A percentile compares a stretch with the other conserved stretches of the same genome.
phyloP scores from a whole-genome alignment of 1,140 invertebrate genomes.

The Penaeus chinensis region DNA sequence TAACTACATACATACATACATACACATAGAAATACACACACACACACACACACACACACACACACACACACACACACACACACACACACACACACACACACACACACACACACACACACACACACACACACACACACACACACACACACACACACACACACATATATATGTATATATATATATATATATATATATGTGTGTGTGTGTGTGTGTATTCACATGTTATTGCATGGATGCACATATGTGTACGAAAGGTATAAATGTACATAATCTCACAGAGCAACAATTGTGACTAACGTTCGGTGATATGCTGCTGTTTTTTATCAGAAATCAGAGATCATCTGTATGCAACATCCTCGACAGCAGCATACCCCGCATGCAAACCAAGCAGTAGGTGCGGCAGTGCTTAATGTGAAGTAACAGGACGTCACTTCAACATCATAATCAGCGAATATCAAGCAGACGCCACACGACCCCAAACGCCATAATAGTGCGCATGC shows the following conservation, averaged over 20 bases:
- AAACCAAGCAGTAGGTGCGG: too few species aligned
- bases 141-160: background rate
- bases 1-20: background rate
- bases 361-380: too few species aligned
- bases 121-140: background rate
- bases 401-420: too few species aligned
- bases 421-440: too few species aligned
- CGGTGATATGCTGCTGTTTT: too few species aligned
- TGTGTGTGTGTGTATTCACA: background rate
- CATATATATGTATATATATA: background rate
- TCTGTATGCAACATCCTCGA: too few species aligned
- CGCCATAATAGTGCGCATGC: too few species aligned
- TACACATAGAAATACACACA: background rate
- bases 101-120: background rate
- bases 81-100: background rate
- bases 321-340: too few species aligned
- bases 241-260: background rate
- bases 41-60: background rate
- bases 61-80: background rate
- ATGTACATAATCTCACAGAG: too few species aligned
- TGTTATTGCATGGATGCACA: background rate
- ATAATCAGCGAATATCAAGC: too few species aligned
- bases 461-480: too few species aligned
- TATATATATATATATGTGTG: slow-evolving; percentile 1
- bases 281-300: too few species aligned